A percentile compares a stretch with the other conserved stretches of the same genome.
These are phyloP conservation scores for Lordiphosa collinella DNA, from an alignment of 1,140 invertebrate genomes.

Conservation along the genomic window DNA sequence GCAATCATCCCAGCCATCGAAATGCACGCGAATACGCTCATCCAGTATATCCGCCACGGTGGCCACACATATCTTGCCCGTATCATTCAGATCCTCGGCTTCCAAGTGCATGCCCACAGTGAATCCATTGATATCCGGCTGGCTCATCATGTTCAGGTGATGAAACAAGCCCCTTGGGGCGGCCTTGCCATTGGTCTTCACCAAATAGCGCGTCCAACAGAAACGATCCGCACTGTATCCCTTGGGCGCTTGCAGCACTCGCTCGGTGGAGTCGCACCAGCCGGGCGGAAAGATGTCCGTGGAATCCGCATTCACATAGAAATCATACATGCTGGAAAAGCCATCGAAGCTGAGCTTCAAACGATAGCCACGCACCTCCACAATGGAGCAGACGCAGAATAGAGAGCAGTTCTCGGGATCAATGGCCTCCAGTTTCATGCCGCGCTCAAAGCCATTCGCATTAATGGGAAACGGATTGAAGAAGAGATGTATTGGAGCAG, in stretches of 20 bases:
- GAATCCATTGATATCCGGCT: conserved; percentile 44
- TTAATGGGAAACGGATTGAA: conserved; percentile 87
- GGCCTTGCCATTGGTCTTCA: conserved; percentile 86
- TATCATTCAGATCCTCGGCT: conserved; percentile 95
- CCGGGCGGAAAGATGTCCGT: conserved; percentile 94
- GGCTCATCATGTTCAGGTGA: conserved; percentile 76
- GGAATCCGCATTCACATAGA: conserved; percentile 96
- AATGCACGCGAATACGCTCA: conserved; percentile 92
- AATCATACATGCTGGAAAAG: conserved; percentile 93
- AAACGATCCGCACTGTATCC: conserved; percentile 85
- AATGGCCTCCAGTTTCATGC: conserved; percentile 96
- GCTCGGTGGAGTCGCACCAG: conserved; percentile 93
- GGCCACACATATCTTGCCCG: conserved; percentile 92
- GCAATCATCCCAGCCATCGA: conserved; percentile 96
- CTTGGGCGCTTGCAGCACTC: conserved; percentile 88
- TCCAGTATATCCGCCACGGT: conserved; percentile 92
- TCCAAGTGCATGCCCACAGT: conserved; percentile 94
- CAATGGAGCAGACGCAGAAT: conserved; percentile 93
- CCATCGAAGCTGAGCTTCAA: conserved; percentile 96
- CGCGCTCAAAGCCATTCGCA: conserved; percentile 88
- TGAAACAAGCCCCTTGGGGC: conserved; percentile 90
- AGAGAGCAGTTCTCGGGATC: conserved; percentile 94
- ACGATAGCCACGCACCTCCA: conserved; percentile 90
- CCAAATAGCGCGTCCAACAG: conserved; percentile 92
- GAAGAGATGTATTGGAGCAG: conserved; percentile 88